These are phyloP conservation scores for Eptatretus atami DNA, from an alignment of 2,797 vertebrate genomes.

Conservation along the genomic window DNA sequence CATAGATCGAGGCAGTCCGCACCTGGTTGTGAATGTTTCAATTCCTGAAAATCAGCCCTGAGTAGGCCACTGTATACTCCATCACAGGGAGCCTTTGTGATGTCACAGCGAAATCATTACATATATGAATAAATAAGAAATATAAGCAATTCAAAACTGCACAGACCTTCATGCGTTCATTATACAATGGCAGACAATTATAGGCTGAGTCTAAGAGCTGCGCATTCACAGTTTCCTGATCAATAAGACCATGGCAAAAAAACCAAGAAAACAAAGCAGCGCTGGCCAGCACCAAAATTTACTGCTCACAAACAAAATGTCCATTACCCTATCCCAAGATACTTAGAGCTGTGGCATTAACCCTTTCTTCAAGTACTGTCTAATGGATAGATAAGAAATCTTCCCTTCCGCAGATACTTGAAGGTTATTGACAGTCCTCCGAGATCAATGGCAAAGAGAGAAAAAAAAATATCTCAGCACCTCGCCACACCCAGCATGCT, in stretches of 20 bases:
- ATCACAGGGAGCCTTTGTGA: too few species aligned
- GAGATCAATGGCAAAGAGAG: neutral
- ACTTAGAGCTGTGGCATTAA: neutral
- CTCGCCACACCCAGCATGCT: too few species aligned
- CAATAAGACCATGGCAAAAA: neutral
- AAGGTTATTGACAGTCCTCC: slow-evolving; percentile 5
- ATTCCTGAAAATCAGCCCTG: too few species aligned
- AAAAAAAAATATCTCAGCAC: neutral
- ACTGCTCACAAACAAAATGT: slow-evolving; percentile 4
- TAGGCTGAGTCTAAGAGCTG: too few species aligned
- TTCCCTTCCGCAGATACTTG: neutral
- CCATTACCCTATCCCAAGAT: slow-evolving; percentile 4
- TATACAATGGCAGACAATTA: too few species aligned
- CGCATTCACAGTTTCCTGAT: neutral
- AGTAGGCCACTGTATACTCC: too few species aligned
- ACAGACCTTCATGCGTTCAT: too few species aligned
- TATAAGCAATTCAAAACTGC: too few species aligned
- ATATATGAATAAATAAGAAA: too few species aligned
- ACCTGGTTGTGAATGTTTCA: too few species aligned
- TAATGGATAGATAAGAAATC: slow-evolving; percentile 5
- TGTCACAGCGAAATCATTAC: too few species aligned
- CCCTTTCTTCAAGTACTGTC: slow-evolving; percentile 2
- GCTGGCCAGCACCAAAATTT: neutral
- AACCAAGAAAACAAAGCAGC: neutral
- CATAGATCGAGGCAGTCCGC: too few species aligned